These are phyloP conservation scores for Ornithoptera alexandrae DNA, from an alignment of 2,888 invertebrate species.

Conservation along the genomic window DNA sequence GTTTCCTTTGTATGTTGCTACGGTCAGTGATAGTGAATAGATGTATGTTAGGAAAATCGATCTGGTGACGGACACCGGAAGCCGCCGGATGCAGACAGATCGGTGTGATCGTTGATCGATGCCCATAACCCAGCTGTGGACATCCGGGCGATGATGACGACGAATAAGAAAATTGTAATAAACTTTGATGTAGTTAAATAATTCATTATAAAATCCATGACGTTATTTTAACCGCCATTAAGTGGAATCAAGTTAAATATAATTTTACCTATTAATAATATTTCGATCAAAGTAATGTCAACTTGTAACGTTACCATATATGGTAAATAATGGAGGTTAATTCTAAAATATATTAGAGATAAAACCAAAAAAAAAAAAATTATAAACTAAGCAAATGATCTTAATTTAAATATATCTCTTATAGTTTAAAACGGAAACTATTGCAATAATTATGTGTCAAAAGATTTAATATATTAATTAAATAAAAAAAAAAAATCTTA, in stretches of 20 bases:
- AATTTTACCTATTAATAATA: not conserved
- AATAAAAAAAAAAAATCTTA: not conserved
- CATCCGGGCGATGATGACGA: no score
- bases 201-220: slow-evolving; percentile 36
- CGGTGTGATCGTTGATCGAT: no score
- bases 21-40: slow-evolving; percentile 38
- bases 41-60: not conserved
- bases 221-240: slow-evolving; percentile 34
- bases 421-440: not conserved
- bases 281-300: not conserved
- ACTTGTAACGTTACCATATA: slow-evolving; percentile 23
- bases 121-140: no score
- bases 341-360: slow-evolving; percentile 7
- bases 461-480: slow-evolving; percentile 18
- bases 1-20: slow-evolving; percentile 32
- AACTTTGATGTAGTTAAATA: no score
- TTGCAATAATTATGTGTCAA: slow-evolving; percentile 11
- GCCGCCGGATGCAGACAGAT: no score
- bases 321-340: slow-evolving; percentile 14
- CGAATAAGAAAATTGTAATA: no score
- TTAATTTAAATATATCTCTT: slow-evolving; percentile 3
- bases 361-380: slow-evolving; percentile 25
- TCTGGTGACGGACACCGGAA: no score
- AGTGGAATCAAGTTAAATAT: slow-evolving; percentile 6
- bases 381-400: slow-evolving; percentile 24